Base-by-base conservation (phyloP, 2,113 vertebrate genomes). In the Perca fluviatilis region DNA sequence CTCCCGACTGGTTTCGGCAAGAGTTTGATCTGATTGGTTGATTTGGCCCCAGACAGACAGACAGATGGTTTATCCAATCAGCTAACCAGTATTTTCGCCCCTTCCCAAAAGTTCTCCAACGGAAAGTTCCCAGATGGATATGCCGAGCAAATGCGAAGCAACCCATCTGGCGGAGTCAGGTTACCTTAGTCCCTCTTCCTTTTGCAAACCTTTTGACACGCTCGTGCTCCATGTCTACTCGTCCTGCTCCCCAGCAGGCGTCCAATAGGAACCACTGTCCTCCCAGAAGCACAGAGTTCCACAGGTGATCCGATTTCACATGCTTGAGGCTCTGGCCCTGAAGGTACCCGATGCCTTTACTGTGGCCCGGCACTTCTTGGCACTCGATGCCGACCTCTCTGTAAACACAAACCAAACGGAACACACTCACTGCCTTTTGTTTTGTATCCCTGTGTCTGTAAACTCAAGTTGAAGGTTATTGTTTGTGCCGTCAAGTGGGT, bases 191-290 rank as follows among this genome's bases (percentile, higher is more conserved):
- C 33, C 33, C 33, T 33, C 33, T 33, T 30, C 15, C 19, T 8
- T 36, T 51, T 46, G 49, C 89, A 91, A 65, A 97, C 96, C 95
- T 96, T 91, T 95, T 95, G 57, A 95, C 46, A 96, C 97, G 83
- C 92, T 93, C 91, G 5, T 78, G 88, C 19, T 95, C 91, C 69
- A 92, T 84, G 67, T 96, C 94, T 13, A 97, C 95, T 0, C 84
- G 93, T 5, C 96, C 97, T 3, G 96, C 95, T 0, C 96, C 97
- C 97, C 96, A 96, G 68, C 95, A 96, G 77, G 95, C 93, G 9
- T 95, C 96, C 94, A 97, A 85, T 10, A 96, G 96, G 82, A 92
- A 93, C 96, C 93, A 95, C 79, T 95, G 93, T 19, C 93, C 94
- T 21, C 86, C 95, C 68, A 96, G 88, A 54, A 95, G 90, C 73